phyloP scores from a whole-genome alignment of 2,797 vertebrate genomes.

The Columba guinea region DNA sequence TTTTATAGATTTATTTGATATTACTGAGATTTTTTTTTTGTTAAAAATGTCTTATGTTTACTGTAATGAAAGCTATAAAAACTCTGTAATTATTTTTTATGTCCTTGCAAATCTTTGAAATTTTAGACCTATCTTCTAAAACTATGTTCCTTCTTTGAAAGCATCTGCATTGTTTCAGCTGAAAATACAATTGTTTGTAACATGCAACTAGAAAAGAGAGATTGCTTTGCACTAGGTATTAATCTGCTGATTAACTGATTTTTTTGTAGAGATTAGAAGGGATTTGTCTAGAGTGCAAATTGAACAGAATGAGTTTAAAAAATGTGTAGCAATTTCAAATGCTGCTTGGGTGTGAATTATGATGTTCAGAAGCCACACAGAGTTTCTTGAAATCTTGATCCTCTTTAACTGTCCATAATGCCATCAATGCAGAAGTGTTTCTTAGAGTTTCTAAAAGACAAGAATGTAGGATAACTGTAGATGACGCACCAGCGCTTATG shows the following conservation, averaged over 20 bases:
- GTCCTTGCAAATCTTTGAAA: not conserved
- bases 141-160: not conserved
- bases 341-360: not conserved
- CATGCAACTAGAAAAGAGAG: not conserved
- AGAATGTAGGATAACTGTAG: not conserved
- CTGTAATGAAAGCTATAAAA: not conserved
- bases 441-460: not conserved
- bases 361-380: not conserved
- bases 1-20: not conserved
- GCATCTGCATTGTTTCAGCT: not conserved
- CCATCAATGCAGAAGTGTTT: not conserved
- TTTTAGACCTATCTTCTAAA: not conserved
- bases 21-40: not conserved
- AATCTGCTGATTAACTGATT: not conserved
- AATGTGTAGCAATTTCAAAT: not conserved
- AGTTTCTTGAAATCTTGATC: not conserved
- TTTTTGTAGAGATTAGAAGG: not conserved
- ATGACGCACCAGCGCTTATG: not conserved
- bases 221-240: not conserved
- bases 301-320: not conserved
- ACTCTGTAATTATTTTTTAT: not conserved
- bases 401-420: not conserved
- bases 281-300: not conserved
- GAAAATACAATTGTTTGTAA: not conserved
- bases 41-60: not conserved